Base-by-base conservation (phyloP, 2,113 vertebrate genomes). In the Phocoena sinus region DNA sequence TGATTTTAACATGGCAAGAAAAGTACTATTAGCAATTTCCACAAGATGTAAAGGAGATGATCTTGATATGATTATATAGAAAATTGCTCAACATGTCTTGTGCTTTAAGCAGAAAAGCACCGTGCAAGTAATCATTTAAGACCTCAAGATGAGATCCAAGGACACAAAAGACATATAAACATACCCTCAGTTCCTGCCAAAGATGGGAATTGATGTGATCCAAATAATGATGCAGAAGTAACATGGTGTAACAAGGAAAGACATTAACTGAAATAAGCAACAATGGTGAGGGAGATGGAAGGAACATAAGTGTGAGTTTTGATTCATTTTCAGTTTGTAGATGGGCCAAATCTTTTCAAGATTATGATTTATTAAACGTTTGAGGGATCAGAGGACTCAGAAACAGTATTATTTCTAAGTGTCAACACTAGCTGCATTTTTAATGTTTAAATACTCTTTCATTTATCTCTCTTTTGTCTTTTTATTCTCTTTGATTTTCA, bases 171-270 rank as follows among this genome's bases (percentile, higher is more conserved):
- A 56, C 25, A 53, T 36, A 23, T 33, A 44, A 31, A 41, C 7
- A 5, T 63, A 15, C 8, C 0, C 2, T 17, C 73, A 71, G 2
- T 63, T 80, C 3, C 15, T 44, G 21, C 6, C 10, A 63, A 76
- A 93, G 9, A 53, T 31, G 6, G 56, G 36, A 62, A n/a, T 23
- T 41, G 33, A 1, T 2, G n/a, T 58, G 2, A 84, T 33, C 13
- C 38, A 73, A 79, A 47, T 67, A 81, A 56, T 62, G 36, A 73
- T 17, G 50, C 2, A 20, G 33, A 71, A 65, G 68, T n/a, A 38
- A 8, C 2, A 9, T 12, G 36, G 0, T 36, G 0, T 3, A 91
- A 50, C 8, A 53, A 68, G 5, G 4, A 68, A 47, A 76, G 0
- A 41, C 3, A n/a, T 53, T 56, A 31, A 44, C 15, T 70, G 56